Evolutionary conservation across 2,888 invertebrate genomes (phyloP).

Genomic region (Frankliniella fusca): DNA sequence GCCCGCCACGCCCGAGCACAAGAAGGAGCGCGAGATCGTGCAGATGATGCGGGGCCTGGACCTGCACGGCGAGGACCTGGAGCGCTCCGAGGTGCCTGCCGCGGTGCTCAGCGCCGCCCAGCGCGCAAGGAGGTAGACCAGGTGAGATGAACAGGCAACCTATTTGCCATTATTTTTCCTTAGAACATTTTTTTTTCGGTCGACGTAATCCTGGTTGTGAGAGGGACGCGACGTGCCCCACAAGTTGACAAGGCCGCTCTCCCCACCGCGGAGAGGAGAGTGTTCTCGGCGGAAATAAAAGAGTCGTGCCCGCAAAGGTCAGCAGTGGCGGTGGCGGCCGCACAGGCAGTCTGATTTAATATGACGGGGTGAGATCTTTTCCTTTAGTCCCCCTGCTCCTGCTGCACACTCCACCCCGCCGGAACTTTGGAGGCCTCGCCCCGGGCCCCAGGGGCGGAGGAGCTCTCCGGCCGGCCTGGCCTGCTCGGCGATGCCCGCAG

Average conservation of each 20-base stretch:
- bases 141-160: neutral
- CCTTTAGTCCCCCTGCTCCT: neutral
- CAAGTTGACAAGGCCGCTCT: neutral
- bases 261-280: neutral
- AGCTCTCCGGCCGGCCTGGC: neutral
- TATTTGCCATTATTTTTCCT: neutral
- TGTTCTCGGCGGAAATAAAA: too few species aligned
- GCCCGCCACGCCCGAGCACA: slow-evolving; percentile 54
- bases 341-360: neutral
- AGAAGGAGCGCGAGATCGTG: slow-evolving; percentile 87
- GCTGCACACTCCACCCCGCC: too few species aligned
- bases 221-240: too few species aligned
- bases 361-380: slow-evolving; percentile 1
- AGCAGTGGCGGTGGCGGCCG: too few species aligned
- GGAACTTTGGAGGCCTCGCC: neutral
- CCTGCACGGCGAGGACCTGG: slow-evolving; percentile 70
- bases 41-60: slow-evolving; percentile 89
- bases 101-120: slow-evolving; percentile 46
- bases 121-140: slow-evolving; percentile 7
- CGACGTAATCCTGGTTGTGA: too few species aligned
- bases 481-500: neutral
- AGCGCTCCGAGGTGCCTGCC: slow-evolving; percentile 62
- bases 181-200: neutral
- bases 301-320: too few species aligned
- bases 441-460: neutral